These are phyloP conservation scores for Drosophila trichaetosa DNA, from an alignment of 2,888 invertebrate species.

Conservation along the genomic window DNA sequence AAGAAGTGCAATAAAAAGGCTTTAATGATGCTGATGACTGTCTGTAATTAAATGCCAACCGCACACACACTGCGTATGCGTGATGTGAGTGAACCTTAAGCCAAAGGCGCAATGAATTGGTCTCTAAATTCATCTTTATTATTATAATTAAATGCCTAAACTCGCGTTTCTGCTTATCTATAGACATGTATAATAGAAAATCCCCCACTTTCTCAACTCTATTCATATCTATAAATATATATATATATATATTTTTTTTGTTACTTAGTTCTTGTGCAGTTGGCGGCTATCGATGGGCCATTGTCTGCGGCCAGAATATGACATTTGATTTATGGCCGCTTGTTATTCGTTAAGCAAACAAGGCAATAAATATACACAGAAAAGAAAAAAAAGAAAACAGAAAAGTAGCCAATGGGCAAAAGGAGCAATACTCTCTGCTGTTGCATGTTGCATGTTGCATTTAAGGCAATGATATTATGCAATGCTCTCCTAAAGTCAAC, in stretches of 20 bases:
- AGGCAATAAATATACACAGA: conserved; percentile 59
- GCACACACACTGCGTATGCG: conserved; percentile 56
- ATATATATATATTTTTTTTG: conserved; percentile 1
- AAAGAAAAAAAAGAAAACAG: background rate
- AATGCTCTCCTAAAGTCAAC: conserved; percentile 24
- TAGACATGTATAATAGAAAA: conserved; percentile 11
- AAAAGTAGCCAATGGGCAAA: conserved; percentile 30
- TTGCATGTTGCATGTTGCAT: conserved; percentile 20
- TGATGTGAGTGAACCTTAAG: conserved; percentile 69
- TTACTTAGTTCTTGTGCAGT: conserved; percentile 18
- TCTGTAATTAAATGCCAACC: conserved; percentile 67
- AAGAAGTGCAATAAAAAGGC: conserved; percentile 74
- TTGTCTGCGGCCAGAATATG: conserved; percentile 43
- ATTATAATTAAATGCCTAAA: conserved; percentile 59
- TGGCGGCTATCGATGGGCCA: conserved; percentile 11
- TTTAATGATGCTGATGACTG: conserved; percentile 70
- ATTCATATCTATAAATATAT: conserved; percentile 4
- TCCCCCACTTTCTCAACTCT: conserved; percentile 15
- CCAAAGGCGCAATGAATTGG: conserved; percentile 31
- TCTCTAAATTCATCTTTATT: conserved; percentile 55
- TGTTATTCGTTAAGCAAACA: conserved; percentile 65
- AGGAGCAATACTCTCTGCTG: conserved; percentile 11
- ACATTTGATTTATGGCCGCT: conserved; percentile 65
- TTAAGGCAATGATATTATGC: conserved; percentile 27
- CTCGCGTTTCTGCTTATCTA: conserved; percentile 19